Conservation (phyloP, 2,888 invertebrate species). For the Sicus ferrugineus region DNA sequence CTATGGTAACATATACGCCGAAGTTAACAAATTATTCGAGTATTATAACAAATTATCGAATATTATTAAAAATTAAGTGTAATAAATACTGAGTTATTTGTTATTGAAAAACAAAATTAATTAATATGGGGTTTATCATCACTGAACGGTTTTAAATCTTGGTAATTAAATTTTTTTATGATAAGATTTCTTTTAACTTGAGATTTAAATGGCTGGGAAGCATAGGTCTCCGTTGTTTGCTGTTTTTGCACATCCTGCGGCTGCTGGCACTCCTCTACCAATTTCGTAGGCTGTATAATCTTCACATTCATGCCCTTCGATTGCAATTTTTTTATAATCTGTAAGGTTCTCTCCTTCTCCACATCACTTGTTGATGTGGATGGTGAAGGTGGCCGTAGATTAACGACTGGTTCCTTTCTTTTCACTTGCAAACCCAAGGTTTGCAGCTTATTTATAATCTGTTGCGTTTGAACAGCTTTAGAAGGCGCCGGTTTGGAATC, state of each 20-base stretch:
- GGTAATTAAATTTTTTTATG: conserved; percentile 41
- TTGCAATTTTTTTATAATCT: conserved; percentile 54
- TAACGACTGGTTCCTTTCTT: conserved; percentile 35
- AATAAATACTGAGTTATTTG: too few species aligned
- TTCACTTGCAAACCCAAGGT: conserved; percentile 56
- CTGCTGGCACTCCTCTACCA: not conserved
- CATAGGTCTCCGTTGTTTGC: not conserved
- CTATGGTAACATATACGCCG: too few species aligned
- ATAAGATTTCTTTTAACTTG: conserved; percentile 38
- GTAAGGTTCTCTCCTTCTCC: conserved; percentile 44
- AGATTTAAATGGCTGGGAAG: not conserved
- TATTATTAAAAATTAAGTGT: too few species aligned
- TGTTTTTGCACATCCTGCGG: not conserved
- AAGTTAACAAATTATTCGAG: too few species aligned
- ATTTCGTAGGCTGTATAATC: conserved; percentile 34
- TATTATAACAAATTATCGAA: too few species aligned
- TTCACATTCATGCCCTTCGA: conserved; percentile 54
- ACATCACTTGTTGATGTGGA: conserved; percentile 36
- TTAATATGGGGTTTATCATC: too few species aligned
- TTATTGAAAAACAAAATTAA: too few species aligned
- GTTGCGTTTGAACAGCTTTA: conserved; percentile 39
- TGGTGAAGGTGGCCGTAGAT: conserved; percentile 1
- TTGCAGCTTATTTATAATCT: conserved; percentile 53
- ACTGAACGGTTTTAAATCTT: too few species aligned
- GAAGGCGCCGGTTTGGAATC: not conserved